These are phyloP conservation scores for Chironomus riparius DNA, from an alignment of 2,888 invertebrate species.

Conservation along the genomic window DNA sequence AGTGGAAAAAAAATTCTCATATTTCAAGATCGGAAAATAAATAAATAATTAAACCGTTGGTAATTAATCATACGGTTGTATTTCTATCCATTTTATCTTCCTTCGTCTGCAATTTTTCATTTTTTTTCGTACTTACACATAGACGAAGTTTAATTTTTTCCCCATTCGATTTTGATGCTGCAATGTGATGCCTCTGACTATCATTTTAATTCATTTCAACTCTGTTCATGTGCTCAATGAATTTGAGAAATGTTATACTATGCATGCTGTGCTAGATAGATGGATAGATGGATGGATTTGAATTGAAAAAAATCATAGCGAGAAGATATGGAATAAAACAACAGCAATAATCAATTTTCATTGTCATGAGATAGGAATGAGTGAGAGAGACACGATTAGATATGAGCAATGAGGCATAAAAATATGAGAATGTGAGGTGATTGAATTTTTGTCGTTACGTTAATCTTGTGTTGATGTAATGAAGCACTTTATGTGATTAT, in stretches of 20 bases:
- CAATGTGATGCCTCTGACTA: background rate
- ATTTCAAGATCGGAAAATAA: slow-evolving; percentile 16
- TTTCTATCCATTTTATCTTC: background rate
- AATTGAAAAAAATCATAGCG: background rate
- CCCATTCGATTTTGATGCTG: background rate
- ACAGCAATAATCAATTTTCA: slow-evolving; percentile 12
- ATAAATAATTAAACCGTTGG: slow-evolving; percentile 21
- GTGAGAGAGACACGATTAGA: too few species aligned
- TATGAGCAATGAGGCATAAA: too few species aligned
- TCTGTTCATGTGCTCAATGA: too few species aligned
- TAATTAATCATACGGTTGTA: slow-evolving; percentile 16
- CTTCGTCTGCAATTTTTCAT: too few species aligned
- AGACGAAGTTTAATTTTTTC: too few species aligned
- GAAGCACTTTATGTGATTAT: too few species aligned
- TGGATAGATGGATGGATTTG: background rate
- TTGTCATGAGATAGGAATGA: background rate
- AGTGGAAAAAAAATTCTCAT: background rate
- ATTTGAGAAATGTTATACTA: too few species aligned
- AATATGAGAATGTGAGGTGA: too few species aligned
- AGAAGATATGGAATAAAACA: background rate
- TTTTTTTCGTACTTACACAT: too few species aligned
- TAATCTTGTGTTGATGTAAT: too few species aligned
- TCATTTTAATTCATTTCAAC: background rate
- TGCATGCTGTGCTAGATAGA: too few species aligned
- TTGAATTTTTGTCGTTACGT: too few species aligned